Conservation (phyloP, 2,113 vertebrate species). For the Oenanthe oenanthe region DNA sequence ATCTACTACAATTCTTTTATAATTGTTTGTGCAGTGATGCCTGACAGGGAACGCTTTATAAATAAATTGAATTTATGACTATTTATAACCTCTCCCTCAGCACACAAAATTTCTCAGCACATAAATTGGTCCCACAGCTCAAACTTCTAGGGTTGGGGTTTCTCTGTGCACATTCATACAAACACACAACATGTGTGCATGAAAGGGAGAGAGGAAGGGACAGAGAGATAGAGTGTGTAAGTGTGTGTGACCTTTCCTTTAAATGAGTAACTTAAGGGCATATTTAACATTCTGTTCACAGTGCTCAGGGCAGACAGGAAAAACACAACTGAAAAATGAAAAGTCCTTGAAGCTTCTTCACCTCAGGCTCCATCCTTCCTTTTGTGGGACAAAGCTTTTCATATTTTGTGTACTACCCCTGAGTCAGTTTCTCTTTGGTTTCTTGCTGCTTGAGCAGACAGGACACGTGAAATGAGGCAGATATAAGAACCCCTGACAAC, state of each 20-base stretch:
- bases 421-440: not conserved
- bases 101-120: not conserved
- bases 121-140: not conserved
- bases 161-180: not conserved
- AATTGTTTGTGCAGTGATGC: conserved; percentile 34
- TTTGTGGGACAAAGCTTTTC: not conserved
- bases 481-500: conserved; percentile 41
- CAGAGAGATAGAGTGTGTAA: not conserved
- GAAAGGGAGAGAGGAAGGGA: not conserved
- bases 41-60: conserved; percentile 21
- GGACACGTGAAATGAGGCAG: not conserved
- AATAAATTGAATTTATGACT: conserved; percentile 60
- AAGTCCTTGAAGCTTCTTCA: conserved; percentile 9
- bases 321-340: conserved; percentile 35
- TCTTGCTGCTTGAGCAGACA: not conserved
- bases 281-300: conserved; percentile 63
- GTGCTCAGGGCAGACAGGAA: conserved; percentile 4
- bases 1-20: conserved; percentile 23
- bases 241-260: not conserved
- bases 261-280: not conserved
- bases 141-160: not conserved
- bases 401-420: not conserved
- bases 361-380: not conserved
- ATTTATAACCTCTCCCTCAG: conserved; percentile 26
- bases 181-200: rapidly evolving